Percentiles rank a stretch among this genome's conserved stretches.
Evolutionary conservation across 2,888 invertebrate species (phyloP).

Genomic region (Drosophila kokeensis): DNA sequence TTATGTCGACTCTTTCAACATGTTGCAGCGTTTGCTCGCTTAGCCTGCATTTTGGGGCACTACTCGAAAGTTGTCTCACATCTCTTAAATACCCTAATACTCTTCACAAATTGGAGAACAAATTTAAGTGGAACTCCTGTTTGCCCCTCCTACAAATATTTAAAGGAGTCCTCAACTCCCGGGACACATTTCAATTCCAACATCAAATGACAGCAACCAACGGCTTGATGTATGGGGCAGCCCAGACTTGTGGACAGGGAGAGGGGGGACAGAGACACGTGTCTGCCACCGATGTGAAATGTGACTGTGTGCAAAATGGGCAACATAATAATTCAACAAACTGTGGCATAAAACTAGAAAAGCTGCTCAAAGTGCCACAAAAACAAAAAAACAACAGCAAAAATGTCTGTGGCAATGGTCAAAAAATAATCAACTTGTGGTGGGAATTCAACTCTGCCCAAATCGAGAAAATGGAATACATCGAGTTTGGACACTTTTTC

Average conservation of each 20-base stretch:
- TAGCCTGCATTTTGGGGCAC: conserved; percentile 41
- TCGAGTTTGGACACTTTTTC: conserved; percentile 35
- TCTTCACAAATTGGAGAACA: conserved; percentile 26
- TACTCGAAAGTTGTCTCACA: not conserved
- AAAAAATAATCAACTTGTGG: conserved; percentile 66
- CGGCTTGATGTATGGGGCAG: conserved; percentile 51
- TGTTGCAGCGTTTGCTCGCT: conserved; percentile 13
- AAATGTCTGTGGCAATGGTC: conserved; percentile 40
- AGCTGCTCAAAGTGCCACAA: conserved; percentile 25
- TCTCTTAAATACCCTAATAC: conserved; percentile 23
- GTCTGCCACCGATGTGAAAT: conserved; percentile 37
- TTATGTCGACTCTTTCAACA: conserved; percentile 6
- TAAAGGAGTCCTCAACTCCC: conserved; percentile 21
- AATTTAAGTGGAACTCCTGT: conserved; percentile 6
- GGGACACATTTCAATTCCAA: conserved; percentile 74
- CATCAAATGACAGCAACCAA: conserved; percentile 54
- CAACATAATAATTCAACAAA: conserved; percentile 63
- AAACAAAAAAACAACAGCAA: conserved; percentile 7
- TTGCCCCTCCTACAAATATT: not conserved
- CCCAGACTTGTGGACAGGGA: conserved; percentile 13
- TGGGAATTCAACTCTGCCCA: not conserved
- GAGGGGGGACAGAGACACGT: conserved; percentile 52
- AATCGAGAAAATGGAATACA: conserved; percentile 35
- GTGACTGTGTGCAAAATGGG: conserved; percentile 46
- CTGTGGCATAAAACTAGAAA: conserved; percentile 26